Percentiles rank a stretch among this genome's conserved stretches.
phyloP scores from a whole-genome alignment of 1,140 invertebrate genomes.

The Scaptodrosophila lebanonensis region DNA sequence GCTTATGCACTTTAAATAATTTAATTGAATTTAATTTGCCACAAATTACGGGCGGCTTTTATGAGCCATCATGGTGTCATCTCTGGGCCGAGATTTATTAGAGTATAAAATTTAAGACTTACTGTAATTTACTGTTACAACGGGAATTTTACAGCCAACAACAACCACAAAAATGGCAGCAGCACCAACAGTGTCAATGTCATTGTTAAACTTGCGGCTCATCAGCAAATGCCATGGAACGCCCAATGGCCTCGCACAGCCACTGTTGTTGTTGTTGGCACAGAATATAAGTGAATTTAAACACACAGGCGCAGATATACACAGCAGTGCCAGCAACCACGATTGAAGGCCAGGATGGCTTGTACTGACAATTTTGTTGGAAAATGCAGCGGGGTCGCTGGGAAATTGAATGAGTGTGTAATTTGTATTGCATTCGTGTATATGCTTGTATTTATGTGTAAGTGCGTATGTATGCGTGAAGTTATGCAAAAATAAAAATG shows the following conservation, averaged over 20 bases:
- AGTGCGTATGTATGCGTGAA: constrained; percentile 51
- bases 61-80: constrained; percentile 8
- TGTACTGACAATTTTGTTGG: too few species aligned
- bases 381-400: too few species aligned
- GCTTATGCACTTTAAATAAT: constrained; percentile 71
- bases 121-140: constrained; percentile 59
- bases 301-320: too few species aligned
- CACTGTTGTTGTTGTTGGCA: constrained; percentile 27
- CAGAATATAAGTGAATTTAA: constrained; percentile 52
- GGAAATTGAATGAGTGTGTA: constrained; percentile 57
- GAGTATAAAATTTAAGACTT: constrained; percentile 66
- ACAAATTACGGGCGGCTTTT: constrained; percentile 48
- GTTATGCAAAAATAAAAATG: constrained; percentile 61
- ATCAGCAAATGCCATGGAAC: constrained; percentile 26
- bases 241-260: constrained; percentile 14
- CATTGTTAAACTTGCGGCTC: constrained; percentile 50
- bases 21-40: constrained; percentile 71
- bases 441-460: constrained; percentile 1
- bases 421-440: constrained; percentile 70
- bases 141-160: constrained; percentile 42
- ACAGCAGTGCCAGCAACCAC: neutral
- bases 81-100: constrained; percentile 54
- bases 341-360: constrained; percentile 54
- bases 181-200: constrained; percentile 56
- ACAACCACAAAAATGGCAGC: constrained; percentile 16